Evolutionary conservation across 2,888 invertebrate species (phyloP), one percentile per base, ranked within the genome.

Genomic region (Oligia latruncula): DNA sequence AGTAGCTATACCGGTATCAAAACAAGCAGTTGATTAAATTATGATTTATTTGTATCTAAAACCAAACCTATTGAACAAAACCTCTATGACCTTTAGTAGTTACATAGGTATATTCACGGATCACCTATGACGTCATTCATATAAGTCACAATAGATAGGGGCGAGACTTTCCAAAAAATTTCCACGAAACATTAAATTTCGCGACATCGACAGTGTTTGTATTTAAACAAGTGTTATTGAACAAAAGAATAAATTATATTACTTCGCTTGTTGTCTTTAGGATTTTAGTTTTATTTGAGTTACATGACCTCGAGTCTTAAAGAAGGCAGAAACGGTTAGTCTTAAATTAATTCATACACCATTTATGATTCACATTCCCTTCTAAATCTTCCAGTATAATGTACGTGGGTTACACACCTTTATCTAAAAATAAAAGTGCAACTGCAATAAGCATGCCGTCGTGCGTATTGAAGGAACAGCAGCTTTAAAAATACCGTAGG

Each of bases 191-290:
- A 60, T 35, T 46, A 5, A 75, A 82, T 86, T 86, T 70, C 17
- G 60, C 74, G 46, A 70, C 46, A 46, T 46, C 46, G 46, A 46
- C 46, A 23, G 9, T 64, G 29, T 68, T 11, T 71, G 46, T 71
- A 62, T 52, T 83, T 55, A 52, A 29, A 58, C 85, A 87, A 67
- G 71, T 84, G 67, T 74, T 62, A 66, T 74, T 17, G 17, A 87
- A 87, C 70, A 78, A 87, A 73, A 71, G 43, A 73, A 87, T 84
- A 62, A 29, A 72, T 87, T 80, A 64, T 52, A 55, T 46, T 74
- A 76, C 49, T 71, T 40, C 62, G n/a, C n/a, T 71, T 71, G 77
- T 66, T 62, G 72, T 71, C 74, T 81, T 29, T 43, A 23, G 35
- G 29, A 71, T 43, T 70, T 77, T 46, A 52, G 35, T 46, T 67